Evolutionary conservation across 2,888 invertebrate species (phyloP).

Genomic region (Spilosoma lubricipeda): DNA sequence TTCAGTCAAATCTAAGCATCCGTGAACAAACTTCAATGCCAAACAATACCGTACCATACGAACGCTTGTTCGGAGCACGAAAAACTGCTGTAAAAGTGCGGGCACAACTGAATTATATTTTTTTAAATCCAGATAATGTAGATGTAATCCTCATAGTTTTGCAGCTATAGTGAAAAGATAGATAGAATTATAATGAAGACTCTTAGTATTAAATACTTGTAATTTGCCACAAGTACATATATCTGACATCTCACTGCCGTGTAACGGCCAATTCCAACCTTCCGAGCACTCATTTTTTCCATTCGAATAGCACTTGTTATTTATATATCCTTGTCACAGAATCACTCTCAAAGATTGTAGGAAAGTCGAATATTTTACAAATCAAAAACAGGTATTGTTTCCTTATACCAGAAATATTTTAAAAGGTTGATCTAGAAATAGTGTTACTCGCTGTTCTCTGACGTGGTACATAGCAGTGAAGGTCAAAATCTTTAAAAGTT

Average conservation of each 20-base stretch:
- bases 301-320: background rate
- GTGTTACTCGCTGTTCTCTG: background rate
- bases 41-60: background rate
- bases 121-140: background rate
- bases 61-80: background rate
- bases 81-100: background rate
- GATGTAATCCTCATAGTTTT: background rate
- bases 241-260: background rate
- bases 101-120: background rate
- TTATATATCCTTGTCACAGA: background rate
- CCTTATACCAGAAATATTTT: background rate
- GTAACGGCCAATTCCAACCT: too few relatives aligned
- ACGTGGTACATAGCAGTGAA: background rate
- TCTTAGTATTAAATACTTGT: background rate
- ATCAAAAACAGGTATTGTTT: background rate
- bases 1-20: background rate
- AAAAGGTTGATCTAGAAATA: background rate
- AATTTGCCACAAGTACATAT: background rate
- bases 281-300: too few relatives aligned
- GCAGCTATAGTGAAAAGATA: background rate
- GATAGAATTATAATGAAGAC: background rate
- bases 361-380: background rate
- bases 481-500: background rate
- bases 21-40: background rate
- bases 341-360: background rate